Conservation (phyloP, 1,140 invertebrate genomes). For the Lasioglossum baleicum region DNA sequence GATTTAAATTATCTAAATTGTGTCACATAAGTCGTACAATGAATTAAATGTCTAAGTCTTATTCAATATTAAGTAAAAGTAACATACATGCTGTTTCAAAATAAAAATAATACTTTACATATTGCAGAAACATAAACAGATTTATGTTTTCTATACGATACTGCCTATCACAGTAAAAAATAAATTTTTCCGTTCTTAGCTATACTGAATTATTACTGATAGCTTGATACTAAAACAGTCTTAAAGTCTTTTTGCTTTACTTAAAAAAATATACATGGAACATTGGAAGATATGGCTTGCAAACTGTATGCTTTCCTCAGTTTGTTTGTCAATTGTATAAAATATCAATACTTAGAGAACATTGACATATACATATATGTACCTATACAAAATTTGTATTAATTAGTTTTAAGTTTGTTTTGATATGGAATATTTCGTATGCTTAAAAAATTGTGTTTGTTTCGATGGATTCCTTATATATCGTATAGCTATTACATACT, state of each 20-base stretch:
- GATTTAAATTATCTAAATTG: conserved; percentile 5
- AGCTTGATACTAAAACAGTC: conserved; percentile 35
- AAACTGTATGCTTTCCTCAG: conserved; percentile 10
- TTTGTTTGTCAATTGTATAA: conserved; percentile 16
- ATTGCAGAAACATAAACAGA: conserved; percentile 31
- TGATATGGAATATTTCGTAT: conserved; percentile 37
- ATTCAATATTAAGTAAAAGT: conserved; percentile 31
- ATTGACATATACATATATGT: conserved; percentile 13
- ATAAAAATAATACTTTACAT: conserved; percentile 34
- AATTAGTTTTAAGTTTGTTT: conserved; percentile 10
- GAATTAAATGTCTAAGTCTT: conserved; percentile 14
- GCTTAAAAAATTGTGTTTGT: conserved; percentile 18
- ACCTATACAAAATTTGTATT: conserved; percentile 14
- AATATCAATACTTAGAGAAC: conserved; percentile 10
- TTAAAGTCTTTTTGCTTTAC: conserved; percentile 12
- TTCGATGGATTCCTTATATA: neutral
- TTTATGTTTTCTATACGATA: conserved; percentile 21
- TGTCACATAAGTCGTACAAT: conserved; percentile 18
- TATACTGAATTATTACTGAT: conserved; percentile 16
- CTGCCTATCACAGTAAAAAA: conserved; percentile 46
- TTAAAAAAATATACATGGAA: conserved; percentile 37
- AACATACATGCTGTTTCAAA: conserved; percentile 19
- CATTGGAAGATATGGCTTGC: conserved; percentile 32
- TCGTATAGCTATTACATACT: neutral
- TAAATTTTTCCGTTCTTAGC: conserved; percentile 3